These are phyloP conservation scores for Acronicta leporina DNA, from an alignment of 2,888 invertebrate genomes.

Conservation along the genomic window DNA sequence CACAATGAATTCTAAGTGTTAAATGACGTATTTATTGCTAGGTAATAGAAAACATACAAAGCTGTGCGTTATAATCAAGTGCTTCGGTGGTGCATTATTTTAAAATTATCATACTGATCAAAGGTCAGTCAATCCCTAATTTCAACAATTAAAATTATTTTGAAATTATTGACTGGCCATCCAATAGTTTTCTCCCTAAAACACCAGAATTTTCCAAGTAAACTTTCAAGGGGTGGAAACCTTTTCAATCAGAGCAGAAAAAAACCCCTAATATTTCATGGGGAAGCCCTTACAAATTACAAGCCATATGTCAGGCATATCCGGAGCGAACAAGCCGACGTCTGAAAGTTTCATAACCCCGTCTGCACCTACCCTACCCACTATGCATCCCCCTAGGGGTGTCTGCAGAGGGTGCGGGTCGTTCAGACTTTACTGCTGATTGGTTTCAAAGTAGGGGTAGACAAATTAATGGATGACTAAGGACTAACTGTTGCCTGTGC, in stretches of 20 bases:
- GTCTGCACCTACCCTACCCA: conserved; percentile 60
- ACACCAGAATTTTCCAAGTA: conserved; percentile 16
- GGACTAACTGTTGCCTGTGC: conserved; percentile 30
- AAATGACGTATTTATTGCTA: conserved; percentile 38
- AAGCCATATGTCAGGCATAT: conserved; percentile 62
- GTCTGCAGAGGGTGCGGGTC: conserved; percentile 59
- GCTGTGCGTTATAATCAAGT: conserved; percentile 26
- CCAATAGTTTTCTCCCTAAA: too few relatives aligned
- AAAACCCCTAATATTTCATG: conserved; percentile 52
- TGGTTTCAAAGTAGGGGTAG: conserved; percentile 50
- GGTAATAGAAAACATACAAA: conserved; percentile 14
- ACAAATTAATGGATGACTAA: conserved; percentile 52
- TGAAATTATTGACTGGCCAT: too few relatives aligned
- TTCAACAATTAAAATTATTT: too few relatives aligned
- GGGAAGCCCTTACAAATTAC: conserved; percentile 59
- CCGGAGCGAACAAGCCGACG: conserved; percentile 56
- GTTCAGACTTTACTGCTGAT: conserved; percentile 53
- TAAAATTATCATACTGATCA: too few relatives aligned
- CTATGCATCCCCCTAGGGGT: conserved; percentile 54
- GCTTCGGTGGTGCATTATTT: neutral
- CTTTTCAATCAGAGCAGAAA: conserved; percentile 44
- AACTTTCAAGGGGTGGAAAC: conserved; percentile 33
- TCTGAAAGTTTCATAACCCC: conserved; percentile 79
- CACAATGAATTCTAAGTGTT: conserved; percentile 44
- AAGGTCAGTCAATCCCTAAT: too few relatives aligned